Evolutionary conservation across 2,113 vertebrate species (phyloP), one percentile per base, ranked within the genome.

Genomic region (Hippolais icterina): DNA sequence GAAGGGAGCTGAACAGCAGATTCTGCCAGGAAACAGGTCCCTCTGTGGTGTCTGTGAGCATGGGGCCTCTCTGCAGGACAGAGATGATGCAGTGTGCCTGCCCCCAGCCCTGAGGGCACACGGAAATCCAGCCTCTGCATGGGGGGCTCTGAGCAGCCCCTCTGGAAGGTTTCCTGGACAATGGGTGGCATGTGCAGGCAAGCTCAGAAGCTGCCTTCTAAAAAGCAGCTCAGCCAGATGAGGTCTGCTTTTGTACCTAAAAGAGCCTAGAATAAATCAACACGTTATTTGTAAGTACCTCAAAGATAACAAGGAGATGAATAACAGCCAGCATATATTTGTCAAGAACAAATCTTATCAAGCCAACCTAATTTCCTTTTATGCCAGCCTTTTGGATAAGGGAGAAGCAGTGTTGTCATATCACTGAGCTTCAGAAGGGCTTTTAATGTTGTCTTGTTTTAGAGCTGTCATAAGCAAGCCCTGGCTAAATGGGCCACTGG

Each of bases 351-450:
- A 90, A 92, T 90, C 92, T 92, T 94, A 92, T 66, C 75, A 92
- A 92, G 76, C 71, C 94, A 97, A 89, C 94, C 90, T 92, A 54
- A 95, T 93, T 95, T 90, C 83, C 92, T 86, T 94, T 96, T 77
- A 61, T 85, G 88, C 47, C 76, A 93, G 64, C 59, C 50, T 90
- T 95, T 90, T 80, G 71, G 79, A 39, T 63, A 33, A 63, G 68
- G 86, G 20, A 88, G 42, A 69, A 86, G 47, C 72, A 28, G 72
- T 22, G 39, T 59, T 75, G 77, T 91, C 72, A 16, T 22, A 47
- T 87, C 44, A 12, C 24, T 50, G 52, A 56, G 71, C 59, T 94
- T 90, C 71, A 80, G 90, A 61, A 93, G 42, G 46, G 37, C 63
- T 94, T 90, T 95, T 72, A 56, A 65, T 61, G 59, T 49, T 31